phyloP scores from a whole-genome alignment of 2,113 vertebrate species.

The Chloebia gouldiae region DNA sequence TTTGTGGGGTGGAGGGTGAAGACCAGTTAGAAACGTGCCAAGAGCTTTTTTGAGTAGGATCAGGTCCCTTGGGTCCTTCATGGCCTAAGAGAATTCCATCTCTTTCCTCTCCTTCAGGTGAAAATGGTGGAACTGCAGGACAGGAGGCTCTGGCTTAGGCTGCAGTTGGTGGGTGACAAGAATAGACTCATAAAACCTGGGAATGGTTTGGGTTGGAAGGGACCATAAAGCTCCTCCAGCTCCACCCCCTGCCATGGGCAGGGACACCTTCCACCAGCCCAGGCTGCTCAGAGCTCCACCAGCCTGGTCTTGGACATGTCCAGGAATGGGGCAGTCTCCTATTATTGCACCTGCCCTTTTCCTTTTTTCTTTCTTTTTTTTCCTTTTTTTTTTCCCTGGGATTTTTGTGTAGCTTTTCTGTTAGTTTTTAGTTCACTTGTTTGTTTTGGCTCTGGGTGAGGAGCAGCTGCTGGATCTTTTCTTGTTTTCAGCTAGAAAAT shows the following conservation, averaged over 20 bases:
- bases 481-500: neutral
- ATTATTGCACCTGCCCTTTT: neutral
- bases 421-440: neutral
- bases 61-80: neutral
- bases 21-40: neutral
- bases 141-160: neutral
- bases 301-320: rapidly evolving
- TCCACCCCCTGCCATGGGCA: neutral
- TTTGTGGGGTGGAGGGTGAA: neutral
- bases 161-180: neutral
- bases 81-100: neutral
- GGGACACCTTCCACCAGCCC: neutral
- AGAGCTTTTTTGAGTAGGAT: neutral
- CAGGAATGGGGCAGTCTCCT: neutral
- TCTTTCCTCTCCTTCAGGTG: neutral
- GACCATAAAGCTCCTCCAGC: neutral
- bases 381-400: neutral
- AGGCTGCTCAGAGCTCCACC: neutral
- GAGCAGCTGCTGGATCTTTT: constrained; percentile 20
- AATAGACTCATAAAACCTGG: neutral
- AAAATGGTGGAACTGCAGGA: neutral
- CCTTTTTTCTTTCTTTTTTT: neutral
- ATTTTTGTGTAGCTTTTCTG: neutral
- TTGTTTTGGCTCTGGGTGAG: constrained; percentile 16
- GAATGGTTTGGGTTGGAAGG: neutral